Conservation (phyloP, 2,888 invertebrate genomes). For the Chromoteleia sp. region DNA sequence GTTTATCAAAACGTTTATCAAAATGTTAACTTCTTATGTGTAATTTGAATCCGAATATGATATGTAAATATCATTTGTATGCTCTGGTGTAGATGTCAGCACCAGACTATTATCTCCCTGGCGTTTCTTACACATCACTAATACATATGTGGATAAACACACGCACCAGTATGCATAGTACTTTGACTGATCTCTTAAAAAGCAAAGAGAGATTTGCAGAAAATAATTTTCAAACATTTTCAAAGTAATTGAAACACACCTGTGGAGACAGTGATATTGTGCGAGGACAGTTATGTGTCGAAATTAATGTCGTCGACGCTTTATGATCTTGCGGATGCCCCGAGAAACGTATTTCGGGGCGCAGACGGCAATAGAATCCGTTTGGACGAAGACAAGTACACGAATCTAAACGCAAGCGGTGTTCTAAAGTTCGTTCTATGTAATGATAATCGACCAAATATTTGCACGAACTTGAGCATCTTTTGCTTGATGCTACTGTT, state of each 20-base stretch:
- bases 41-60: too few species aligned
- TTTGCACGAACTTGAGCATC: slow-evolving; percentile 68
- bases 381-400: slow-evolving; percentile 46
- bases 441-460: slow-evolving; percentile 65
- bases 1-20: too few species aligned
- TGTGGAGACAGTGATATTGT: slow-evolving; percentile 13
- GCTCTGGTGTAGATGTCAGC: too few species aligned
- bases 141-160: too few species aligned
- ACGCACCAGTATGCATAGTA: too few species aligned
- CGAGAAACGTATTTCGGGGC: slow-evolving; percentile 67
- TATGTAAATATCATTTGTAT: too few species aligned
- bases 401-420: slow-evolving; percentile 67
- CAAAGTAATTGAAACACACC: background rate
- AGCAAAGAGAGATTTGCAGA: too few species aligned
- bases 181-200: too few species aligned
- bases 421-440: slow-evolving; percentile 75
- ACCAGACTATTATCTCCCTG: too few species aligned
- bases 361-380: slow-evolving; percentile 60
- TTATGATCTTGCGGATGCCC: slow-evolving; percentile 46
- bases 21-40: too few species aligned
- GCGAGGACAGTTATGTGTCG: slow-evolving; percentile 19
- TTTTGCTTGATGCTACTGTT: slow-evolving; percentile 65
- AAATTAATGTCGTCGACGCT: slow-evolving; percentile 64
- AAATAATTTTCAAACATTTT: too few species aligned
- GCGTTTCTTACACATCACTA: too few species aligned